These are phyloP conservation scores for Creontiades dilutus DNA, from an alignment of 2,888 invertebrate species.

Conservation along the genomic window DNA sequence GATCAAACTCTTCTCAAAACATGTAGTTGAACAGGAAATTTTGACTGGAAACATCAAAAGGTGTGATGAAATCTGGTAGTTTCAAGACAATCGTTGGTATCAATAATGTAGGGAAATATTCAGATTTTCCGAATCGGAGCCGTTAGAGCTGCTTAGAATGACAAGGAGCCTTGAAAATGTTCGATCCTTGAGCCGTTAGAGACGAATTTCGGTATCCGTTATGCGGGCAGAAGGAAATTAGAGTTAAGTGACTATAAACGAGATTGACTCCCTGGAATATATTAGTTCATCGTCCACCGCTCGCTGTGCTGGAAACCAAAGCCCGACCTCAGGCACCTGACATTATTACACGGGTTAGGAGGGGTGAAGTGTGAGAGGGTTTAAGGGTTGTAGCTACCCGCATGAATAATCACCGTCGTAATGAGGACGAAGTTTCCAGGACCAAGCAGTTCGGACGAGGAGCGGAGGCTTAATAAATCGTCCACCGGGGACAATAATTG, in stretches of 20 bases:
- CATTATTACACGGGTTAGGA: conserved; percentile 17
- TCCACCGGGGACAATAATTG: conserved; percentile 20
- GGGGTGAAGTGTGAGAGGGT: conserved; percentile 7
- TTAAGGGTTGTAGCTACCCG: neutral
- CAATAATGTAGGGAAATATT: too few relatives aligned
- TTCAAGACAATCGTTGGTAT: too few relatives aligned
- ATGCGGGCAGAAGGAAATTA: conserved; percentile 37
- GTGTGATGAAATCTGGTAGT: too few relatives aligned
- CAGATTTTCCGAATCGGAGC: too few relatives aligned
- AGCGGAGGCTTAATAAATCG: conserved; percentile 11
- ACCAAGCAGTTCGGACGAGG: neutral
- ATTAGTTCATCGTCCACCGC: conserved; percentile 31
- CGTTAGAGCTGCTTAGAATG: too few relatives aligned
- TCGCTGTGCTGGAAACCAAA: conserved; percentile 12
- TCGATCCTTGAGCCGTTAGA: neutral
- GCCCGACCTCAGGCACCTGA: conserved; percentile 43
- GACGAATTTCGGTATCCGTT: neutral
- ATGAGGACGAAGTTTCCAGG: conserved; percentile 38
- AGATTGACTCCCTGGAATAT: conserved; percentile 31
- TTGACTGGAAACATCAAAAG: too few relatives aligned
- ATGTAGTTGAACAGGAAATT: too few relatives aligned
- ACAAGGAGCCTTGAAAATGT: neutral
- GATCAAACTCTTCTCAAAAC: too few relatives aligned
- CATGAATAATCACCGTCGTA: conserved; percentile 40
- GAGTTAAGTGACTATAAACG: conserved; percentile 31